Base-by-base conservation (phyloP, 2,797 vertebrate genomes). In the Atherinosoma microstoma region DNA sequence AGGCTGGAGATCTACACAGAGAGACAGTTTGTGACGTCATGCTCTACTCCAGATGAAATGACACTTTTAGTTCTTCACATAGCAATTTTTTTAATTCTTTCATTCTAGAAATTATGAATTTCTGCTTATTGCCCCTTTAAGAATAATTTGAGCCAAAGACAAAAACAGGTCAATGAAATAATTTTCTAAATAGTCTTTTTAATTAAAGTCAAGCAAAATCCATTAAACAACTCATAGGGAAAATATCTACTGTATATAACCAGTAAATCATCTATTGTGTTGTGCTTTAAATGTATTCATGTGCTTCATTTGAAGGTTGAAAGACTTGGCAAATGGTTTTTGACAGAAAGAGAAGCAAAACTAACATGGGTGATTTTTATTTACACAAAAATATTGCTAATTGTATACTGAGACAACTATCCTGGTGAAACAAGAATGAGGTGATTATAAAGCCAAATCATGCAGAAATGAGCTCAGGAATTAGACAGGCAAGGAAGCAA, bases 401-500 rank as follows among this genome's bases (percentile, higher is more conserved):
- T 79, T 62, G 35, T 82, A 38, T 69, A 67, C 42, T 51, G 51
- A 36, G 67, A 64, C 32, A 73, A 58, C 10, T 24, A 38, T 62
- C 56, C 56, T 49, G 3, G 24, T 56, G 42, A 73, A 73, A 71
- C 58, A 49, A 66, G 64, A 74, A 42, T 60, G 2, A 60, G 42
- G 42, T 67, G 53, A 65, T 79, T 71, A 58, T 58, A 45, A 78
- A 77, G 65, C 47, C 73, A 64, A 77, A 73, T 76, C 16, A 67
- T 47, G 42, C 57, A 73, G 59, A 68, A 84, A 83, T 49, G 24
- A 79, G 64, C 32, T 76, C 27, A n/a, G 12, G 72, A 69, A 83
- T 79, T 77, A 62, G 73, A 79, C 74, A 73, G 67, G 56, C 38
- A 49, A 71, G 71, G 64, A 13, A 62, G 67, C 24, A 22, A 57